Evolutionary conservation across 2,797 vertebrate genomes (phyloP).

Genomic region (Apogon hyalosoma): DNA sequence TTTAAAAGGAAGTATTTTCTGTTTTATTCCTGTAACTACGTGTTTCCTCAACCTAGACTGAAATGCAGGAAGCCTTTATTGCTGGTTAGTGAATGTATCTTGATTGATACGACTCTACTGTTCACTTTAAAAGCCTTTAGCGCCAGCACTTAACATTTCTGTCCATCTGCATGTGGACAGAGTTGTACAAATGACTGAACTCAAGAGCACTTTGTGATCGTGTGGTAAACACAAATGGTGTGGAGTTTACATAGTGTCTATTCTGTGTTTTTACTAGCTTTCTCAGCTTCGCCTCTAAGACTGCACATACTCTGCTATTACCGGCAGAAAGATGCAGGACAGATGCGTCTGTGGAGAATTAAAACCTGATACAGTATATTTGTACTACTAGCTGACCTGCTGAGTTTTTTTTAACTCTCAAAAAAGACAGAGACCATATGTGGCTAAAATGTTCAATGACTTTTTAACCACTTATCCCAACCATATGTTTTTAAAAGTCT

Average conservation of each 20-base stretch:
- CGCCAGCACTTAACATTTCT: constrained; percentile 40
- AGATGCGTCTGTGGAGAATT: too few species aligned
- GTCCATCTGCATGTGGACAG: constrained; percentile 18
- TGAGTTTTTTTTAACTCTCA: too few species aligned
- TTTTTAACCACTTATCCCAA: too few species aligned
- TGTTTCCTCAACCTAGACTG: background rate
- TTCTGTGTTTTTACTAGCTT: constrained; percentile 17
- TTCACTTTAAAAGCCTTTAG: constrained; percentile 35
- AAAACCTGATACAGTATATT: too few species aligned
- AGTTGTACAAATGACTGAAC: constrained; percentile 17
- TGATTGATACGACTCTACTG: constrained; percentile 31
- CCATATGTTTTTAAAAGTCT: too few species aligned
- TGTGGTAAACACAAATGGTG: constrained; percentile 19
- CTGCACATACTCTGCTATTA: too few species aligned
- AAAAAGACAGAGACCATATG: too few species aligned
- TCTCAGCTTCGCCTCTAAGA: constrained; percentile 4
- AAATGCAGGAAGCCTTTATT: constrained; percentile 6
- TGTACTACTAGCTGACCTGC: too few species aligned
- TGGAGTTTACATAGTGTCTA: constrained; percentile 46
- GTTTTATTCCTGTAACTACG: background rate
- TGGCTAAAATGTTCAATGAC: too few species aligned
- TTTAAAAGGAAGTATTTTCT: background rate
- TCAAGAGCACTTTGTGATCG: constrained; percentile 37
- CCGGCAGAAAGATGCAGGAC: too few species aligned
- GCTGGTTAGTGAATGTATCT: constrained; percentile 22